Base-by-base conservation (phyloP, 2,888 invertebrate genomes). In the Tridacna gigas region DNA sequence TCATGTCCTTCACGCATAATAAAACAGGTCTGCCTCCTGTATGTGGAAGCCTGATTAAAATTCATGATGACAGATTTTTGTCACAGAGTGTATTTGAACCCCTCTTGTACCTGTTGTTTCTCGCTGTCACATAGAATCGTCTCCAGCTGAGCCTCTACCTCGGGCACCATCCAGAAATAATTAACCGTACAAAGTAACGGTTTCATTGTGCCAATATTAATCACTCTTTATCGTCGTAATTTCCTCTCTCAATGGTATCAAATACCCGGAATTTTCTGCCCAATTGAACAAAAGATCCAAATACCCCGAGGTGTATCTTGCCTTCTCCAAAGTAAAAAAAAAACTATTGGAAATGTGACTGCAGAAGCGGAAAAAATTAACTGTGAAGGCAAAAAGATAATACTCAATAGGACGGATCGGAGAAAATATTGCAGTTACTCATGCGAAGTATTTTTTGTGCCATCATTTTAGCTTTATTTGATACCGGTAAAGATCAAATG, bases 101-200 rank as follows among this genome's bases (percentile, higher is more conserved):
- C 60, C 60, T 48, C 71, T 56, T 65, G 73, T 80, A 86, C 86
- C 86, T 86, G 82, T 86, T 86, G 86, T 86, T 22, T 45, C 56
- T 82, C 73, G 76, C 78, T 82, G 82, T 82, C 76, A 74, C 51
- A 45, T n/a, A 60, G 73, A 80, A 80, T 73, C 47, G 65, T 51
- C 60, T 75, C 86, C 86, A 82, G 79, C 86, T 83, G 86, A 82
- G 77, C 74, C 51, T 12, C 56, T 51, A 79, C 86, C 86, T 63
- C 74, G 61, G 80, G 82, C 78, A 45, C 67, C 78, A 80, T 82
- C 80, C 75, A 78, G 73, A 80, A 82, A 86, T 82, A 86, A 86
- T 86, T 86, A 86, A 86, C 80, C 80, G 67, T 80, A 82, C 86
- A 69, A 75, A 86, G 74, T 83, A 86, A 86, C 86, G 86, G 86